Conservation (phyloP, 2,113 vertebrate species). For the Pipa parva region DNA sequence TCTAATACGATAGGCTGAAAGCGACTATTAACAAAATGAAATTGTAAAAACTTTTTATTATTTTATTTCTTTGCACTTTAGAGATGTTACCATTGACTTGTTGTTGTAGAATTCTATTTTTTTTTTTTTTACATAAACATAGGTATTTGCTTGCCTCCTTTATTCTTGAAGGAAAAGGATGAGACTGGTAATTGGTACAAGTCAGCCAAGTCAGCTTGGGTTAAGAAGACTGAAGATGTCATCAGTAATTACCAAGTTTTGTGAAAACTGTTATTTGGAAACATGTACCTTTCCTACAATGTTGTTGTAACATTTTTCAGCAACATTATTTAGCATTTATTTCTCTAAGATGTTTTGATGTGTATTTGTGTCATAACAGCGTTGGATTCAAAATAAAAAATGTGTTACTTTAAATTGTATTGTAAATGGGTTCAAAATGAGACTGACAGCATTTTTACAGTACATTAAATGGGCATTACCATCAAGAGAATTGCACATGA, state of each 20-base stretch:
- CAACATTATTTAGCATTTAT: not conserved
- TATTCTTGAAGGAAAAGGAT: not conserved
- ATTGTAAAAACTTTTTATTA: not conserved
- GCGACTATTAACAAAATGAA: not conserved
- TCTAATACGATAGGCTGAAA: not conserved
- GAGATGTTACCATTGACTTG: not conserved
- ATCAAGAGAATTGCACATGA: conserved; percentile 38
- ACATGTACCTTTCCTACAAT: not conserved
- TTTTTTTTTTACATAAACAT: not conserved
- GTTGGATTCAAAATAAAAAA: conserved; percentile 43
- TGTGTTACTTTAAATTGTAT: conserved; percentile 42
- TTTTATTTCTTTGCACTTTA: not conserved
- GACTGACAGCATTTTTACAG: conserved; percentile 43
- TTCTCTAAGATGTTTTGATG: conserved; percentile 6
- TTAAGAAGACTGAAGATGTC: not conserved
- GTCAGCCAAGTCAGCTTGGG: not conserved
- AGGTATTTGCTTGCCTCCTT: not conserved
- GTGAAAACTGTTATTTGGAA: not conserved
- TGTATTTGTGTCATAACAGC: conserved; percentile 36
- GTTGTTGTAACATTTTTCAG: not conserved
- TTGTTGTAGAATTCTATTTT: not conserved
- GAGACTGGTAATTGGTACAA: not conserved
- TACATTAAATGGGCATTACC: conserved; percentile 42
- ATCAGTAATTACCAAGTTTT: not conserved
- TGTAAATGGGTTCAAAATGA: conserved; percentile 39